phyloP scores from a whole-genome alignment of 2,888 invertebrate species.

The Melieria crassipennis region DNA sequence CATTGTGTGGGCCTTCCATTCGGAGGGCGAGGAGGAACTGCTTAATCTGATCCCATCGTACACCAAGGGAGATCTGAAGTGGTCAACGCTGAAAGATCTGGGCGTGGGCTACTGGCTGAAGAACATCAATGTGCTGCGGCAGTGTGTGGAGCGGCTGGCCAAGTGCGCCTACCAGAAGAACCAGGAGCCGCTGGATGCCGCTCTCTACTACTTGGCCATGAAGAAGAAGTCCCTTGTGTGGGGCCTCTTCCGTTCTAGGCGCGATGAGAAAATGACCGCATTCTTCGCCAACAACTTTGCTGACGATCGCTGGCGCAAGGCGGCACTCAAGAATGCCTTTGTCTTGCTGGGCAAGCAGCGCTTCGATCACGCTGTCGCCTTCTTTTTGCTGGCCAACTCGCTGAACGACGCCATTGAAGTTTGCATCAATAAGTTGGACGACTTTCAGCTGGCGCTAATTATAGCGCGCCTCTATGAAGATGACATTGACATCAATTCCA shows the following conservation, averaged over 20 bases:
- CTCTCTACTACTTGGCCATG: slow-evolving; percentile 97
- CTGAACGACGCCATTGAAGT: slow-evolving; percentile 96
- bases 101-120: slow-evolving; percentile 97
- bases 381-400: slow-evolving; percentile 94
- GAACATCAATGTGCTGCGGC: slow-evolving; percentile 81
- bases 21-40: slow-evolving; percentile 96
- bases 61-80: slow-evolving; percentile 84
- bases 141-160: slow-evolving; percentile 91
- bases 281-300: slow-evolving; percentile 96
- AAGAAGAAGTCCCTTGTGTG: slow-evolving; percentile 96
- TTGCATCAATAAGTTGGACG: slow-evolving; percentile 82
- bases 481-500: slow-evolving; percentile 54
- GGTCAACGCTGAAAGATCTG: slow-evolving; percentile 90
- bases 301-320: slow-evolving; percentile 95
- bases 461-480: slow-evolving; percentile 89
- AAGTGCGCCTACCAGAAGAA: slow-evolving; percentile 91
- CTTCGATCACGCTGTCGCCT: slow-evolving; percentile 98
- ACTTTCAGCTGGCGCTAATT: slow-evolving; percentile 94
- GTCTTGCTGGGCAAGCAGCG: slow-evolving; percentile 94
- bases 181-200: slow-evolving; percentile 97
- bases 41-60: slow-evolving; percentile 89
- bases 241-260: slow-evolving; percentile 90
- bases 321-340: slow-evolving; percentile 98
- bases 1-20: slow-evolving; percentile 99
- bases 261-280: slow-evolving; percentile 91